These are phyloP conservation scores for Cataglyphis altisquamis DNA, from an alignment of 2,888 invertebrate genomes.

Conservation along the genomic window DNA sequence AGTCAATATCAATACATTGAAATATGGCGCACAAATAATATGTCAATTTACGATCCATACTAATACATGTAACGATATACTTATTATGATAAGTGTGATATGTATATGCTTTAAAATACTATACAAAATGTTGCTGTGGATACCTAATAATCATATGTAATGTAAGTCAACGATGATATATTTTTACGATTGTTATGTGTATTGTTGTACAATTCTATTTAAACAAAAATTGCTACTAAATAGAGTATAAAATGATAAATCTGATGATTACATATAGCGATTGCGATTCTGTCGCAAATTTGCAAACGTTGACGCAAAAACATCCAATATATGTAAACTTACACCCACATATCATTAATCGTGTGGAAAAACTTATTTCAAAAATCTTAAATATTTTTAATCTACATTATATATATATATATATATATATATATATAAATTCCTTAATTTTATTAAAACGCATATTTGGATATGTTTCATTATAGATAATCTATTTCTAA, in stretches of 20 bases:
- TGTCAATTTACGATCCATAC: constrained; percentile 36
- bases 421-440: background rate
- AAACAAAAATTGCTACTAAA: background rate
- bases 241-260: constrained; percentile 21
- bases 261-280: background rate
- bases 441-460: constrained; percentile 32
- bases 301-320: background rate
- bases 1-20: constrained; percentile 46
- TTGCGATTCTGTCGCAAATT: constrained; percentile 41
- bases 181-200: constrained; percentile 10
- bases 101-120: constrained; percentile 61
- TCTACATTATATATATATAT: background rate
- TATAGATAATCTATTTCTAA: constrained; percentile 28
- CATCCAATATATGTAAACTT: constrained; percentile 27
- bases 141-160: constrained; percentile 43
- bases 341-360: constrained; percentile 15
- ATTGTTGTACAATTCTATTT: background rate
- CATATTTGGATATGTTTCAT: constrained; percentile 37
- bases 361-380: constrained; percentile 14
- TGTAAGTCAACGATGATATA: constrained; percentile 64
- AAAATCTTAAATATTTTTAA: constrained; percentile 32
- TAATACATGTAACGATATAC: constrained; percentile 60
- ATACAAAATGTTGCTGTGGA: constrained; percentile 54
- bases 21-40: constrained; percentile 69
- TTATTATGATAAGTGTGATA: constrained; percentile 51